phyloP scores from a whole-genome alignment of 1,140 invertebrate species.

The Scaptomyza graminum region DNA sequence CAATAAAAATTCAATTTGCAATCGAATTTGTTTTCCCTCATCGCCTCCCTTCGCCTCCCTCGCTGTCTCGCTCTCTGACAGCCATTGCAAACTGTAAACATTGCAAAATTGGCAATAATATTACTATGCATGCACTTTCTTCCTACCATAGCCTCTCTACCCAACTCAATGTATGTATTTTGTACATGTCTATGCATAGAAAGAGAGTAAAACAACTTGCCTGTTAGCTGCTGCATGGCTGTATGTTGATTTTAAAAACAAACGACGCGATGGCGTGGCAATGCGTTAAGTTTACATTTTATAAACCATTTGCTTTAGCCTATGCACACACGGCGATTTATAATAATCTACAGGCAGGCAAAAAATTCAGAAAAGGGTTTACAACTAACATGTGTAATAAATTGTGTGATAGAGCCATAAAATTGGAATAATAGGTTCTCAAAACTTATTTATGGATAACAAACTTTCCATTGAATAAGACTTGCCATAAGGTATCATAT shows the following conservation, averaged over 20 bases:
- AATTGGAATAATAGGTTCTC: too few species aligned
- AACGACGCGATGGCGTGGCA: slow-evolving; percentile 1
- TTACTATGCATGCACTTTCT: slow-evolving; percentile 35
- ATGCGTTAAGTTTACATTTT: slow-evolving; percentile 15
- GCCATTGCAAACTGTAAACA: slow-evolving; percentile 68
- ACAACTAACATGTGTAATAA: too few species aligned
- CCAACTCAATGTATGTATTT: too few species aligned
- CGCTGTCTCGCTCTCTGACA: slow-evolving; percentile 16
- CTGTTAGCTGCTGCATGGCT: neutral
- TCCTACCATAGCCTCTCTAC: too few species aligned
- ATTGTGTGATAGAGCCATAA: too few species aligned
- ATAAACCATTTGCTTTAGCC: neutral
- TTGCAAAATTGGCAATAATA: slow-evolving; percentile 71
- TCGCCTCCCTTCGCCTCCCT: slow-evolving; percentile 11
- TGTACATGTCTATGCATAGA: neutral
- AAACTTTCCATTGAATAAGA: too few species aligned
- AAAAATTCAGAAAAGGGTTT: neutral
- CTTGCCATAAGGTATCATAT: too few species aligned
- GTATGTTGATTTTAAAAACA: slow-evolving; percentile 11
- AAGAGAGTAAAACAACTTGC: too few species aligned
- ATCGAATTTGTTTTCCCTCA: slow-evolving; percentile 74
- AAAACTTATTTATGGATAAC: too few species aligned
- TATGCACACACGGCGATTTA: neutral
- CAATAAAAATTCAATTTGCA: slow-evolving; percentile 81
- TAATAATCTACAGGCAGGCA: neutral